Conservation (phyloP, 2,797 vertebrate species). For the Molossus alvarezi region DNA sequence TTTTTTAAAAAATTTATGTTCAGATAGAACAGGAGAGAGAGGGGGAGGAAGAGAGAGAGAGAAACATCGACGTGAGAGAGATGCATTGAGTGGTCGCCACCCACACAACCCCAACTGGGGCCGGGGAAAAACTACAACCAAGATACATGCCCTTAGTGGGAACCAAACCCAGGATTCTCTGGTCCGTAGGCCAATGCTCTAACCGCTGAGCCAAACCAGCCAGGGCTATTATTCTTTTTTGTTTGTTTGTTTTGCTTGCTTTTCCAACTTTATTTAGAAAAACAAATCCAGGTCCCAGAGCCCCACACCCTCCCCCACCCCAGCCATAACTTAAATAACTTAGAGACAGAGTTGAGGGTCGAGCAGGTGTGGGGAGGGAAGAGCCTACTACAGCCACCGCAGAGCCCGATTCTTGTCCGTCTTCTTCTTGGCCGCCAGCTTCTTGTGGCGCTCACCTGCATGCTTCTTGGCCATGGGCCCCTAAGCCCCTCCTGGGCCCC, state of each 20-base stretch:
- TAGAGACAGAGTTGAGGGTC: conserved; percentile 71
- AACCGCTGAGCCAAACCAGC: too few relatives aligned
- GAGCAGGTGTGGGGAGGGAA: background rate
- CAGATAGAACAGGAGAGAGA: too few relatives aligned
- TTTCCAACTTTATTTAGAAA: conserved; percentile 88
- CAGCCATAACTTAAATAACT: conserved; percentile 87
- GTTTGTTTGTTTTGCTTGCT: conserved; percentile 73
- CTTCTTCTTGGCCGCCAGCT: conserved; percentile 96
- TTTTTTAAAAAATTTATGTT: too few relatives aligned
- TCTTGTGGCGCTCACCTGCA: conserved; percentile 90
- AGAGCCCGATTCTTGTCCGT: conserved; percentile 97
- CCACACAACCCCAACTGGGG: too few relatives aligned
- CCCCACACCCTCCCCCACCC: conserved; percentile 67
- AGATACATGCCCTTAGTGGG: too few relatives aligned
- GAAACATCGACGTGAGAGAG: too few relatives aligned
- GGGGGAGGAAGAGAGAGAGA: too few relatives aligned
- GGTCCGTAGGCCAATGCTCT: too few relatives aligned
- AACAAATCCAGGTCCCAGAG: conserved; percentile 79
- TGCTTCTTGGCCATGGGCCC: conserved; percentile 92
- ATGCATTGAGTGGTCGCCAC: too few relatives aligned
- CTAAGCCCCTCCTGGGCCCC: conserved; percentile 85
- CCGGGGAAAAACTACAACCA: too few relatives aligned
- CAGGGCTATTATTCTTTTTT: too few relatives aligned
- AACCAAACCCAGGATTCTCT: too few relatives aligned
- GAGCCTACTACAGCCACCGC: conserved; percentile 94